Evolutionary conservation across 2,113 vertebrate genomes (phyloP), one percentile per base, ranked within the genome.

Genomic region (Dryoscopus gambensis): DNA sequence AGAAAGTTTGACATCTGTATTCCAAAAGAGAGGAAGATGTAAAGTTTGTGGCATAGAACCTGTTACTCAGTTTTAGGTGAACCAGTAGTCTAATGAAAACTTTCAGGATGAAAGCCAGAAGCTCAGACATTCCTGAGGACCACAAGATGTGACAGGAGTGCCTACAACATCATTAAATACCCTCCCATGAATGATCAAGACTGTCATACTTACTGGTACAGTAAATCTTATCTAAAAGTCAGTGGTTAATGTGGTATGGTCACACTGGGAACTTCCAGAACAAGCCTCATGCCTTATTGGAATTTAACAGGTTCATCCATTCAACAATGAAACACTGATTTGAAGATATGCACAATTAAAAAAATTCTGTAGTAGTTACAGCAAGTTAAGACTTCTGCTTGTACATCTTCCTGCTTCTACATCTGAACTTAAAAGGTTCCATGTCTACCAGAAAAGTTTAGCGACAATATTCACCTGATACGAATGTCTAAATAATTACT

Each of bases 331-430:
- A 90, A 95, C 6, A 90, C 22, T 19, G 24, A 82, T 79, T 63
- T 79, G 70, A 92, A 93, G 83, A 93, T 63, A 78, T 14, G 56
- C 39, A 78, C 42, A 80, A 78, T 31, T 64, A 47, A 81, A 77
- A 79, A 56, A 7, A 76, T 15, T 68, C 46, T 71, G 40, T 46
- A 77, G 84, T 82, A 95, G 53, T 65, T 64, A 86, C 8, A 93
- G 56, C 69, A 95, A 86, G 52, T 91, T 95, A 96, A 96, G 96
- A 96, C 84, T 89, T 97, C 81, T 95, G 87, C 49, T 94, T 95
- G 65, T 93, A 97, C 62, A 49, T 96, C 95, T 92, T 95, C 73
- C 95, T 79, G 88, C 95, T 96, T 91, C 95, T 93, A 96, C 78
- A 97, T 80, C 56, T 93, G 81, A 96, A 87, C 62, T 83, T 86